Conservation (phyloP, 2,113 vertebrate species). For the Hystrix brachyura region DNA sequence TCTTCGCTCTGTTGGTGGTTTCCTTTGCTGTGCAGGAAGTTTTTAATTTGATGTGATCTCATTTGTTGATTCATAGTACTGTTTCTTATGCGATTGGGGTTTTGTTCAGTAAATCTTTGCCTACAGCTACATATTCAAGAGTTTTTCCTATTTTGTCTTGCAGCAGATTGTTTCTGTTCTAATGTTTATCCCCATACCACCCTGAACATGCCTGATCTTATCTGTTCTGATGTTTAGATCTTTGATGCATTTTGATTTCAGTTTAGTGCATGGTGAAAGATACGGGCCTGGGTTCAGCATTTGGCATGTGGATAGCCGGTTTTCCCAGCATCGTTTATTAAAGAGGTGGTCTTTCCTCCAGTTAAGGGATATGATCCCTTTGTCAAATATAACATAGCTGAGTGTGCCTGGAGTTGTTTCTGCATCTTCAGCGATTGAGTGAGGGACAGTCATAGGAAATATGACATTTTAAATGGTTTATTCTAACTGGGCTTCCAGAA, state of each 20-base stretch:
- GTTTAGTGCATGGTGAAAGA: neutral
- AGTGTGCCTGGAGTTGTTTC: neutral
- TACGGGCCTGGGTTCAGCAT: neutral
- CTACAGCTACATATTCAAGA: neutral
- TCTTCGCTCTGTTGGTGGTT: neutral
- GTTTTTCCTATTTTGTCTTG: neutral
- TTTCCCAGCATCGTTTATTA: neutral
- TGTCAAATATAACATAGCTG: neutral
- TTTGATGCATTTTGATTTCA: neutral
- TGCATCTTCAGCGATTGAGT: neutral
- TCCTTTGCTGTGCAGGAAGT: neutral
- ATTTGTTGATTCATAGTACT: neutral
- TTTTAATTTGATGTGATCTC: neutral
- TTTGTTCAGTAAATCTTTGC: neutral
- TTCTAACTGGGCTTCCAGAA: slow-evolving; percentile 7
- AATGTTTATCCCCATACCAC: neutral
- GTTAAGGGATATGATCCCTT: neutral
- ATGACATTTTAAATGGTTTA: neutral
- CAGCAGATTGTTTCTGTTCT: neutral
- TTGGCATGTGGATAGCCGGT: neutral
- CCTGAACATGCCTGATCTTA: no score
- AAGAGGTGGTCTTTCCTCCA: neutral
- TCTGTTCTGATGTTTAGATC: neutral
- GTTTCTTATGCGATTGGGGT: neutral
- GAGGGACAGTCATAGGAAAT: neutral